Base-by-base conservation (phyloP, 2,888 invertebrate genomes). In the Noctua pronuba region DNA sequence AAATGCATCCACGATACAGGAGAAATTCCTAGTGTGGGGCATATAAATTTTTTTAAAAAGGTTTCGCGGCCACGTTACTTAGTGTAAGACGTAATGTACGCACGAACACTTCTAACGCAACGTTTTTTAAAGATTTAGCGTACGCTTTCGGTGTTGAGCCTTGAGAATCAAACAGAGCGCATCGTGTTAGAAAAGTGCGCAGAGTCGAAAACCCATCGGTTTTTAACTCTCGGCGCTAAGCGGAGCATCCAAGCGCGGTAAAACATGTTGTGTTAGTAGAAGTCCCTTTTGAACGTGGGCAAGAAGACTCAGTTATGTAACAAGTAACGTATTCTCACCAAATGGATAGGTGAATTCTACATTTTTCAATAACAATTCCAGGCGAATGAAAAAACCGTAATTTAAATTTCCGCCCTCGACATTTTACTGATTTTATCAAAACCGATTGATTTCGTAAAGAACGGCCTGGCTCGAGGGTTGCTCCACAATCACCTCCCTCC, bases 401-500 rank as follows among this genome's bases (percentile, higher is more conserved):
- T 55, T 78, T 52, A 8, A 62, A 77, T 71, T 71, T 67, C 80
- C 41, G 28, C 65, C 46, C 35, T 35, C 73, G 24, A 80, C 44
- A 67, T 79, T 74, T 76, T 38, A 79, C 74, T 35, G 52, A 60
- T 79, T 79, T 80, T 91, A 91, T 91, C 90, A 90, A 86, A 90
- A 87, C 88, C 88, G 86, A 82, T 72, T 74, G 83, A 72, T 72
- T 82, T 71, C 73, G 55, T 82, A 77, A 66, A 64, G 74, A 55
- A 69, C 77, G 46, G 44, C 82, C 87, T 79, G 82, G 73, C 81
- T 79, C 88, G 79, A 79, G 85, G 88, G 84, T 77, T 80, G 85
- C 76, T 77, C 79, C 87, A 80, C 76, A 85, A 90, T 91, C 92
- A 86, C 87, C 88, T 87, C 88, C 87, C 88, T 49, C 64, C 86